Evolutionary conservation across 1,140 invertebrate genomes (phyloP).

Genomic region (Drosophila pruinosa): DNA sequence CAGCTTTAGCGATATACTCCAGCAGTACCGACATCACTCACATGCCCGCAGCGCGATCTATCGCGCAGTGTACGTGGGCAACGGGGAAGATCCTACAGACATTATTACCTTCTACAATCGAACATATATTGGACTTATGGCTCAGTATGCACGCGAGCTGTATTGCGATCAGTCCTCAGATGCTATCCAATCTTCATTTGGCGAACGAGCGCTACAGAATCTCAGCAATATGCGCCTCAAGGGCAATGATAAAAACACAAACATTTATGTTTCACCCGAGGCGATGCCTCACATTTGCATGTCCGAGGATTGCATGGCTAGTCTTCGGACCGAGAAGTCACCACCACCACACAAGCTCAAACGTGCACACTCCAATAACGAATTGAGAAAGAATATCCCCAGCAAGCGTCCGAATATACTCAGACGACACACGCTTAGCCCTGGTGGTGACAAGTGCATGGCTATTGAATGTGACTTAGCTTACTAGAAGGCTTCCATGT

Average conservation of each 20-base stretch:
- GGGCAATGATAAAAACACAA: not conserved
- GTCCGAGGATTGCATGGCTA: not conserved
- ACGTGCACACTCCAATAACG: slow-evolving; percentile 29
- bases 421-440: slow-evolving; percentile 22
- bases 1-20: slow-evolving; percentile 95
- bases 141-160: slow-evolving; percentile 19
- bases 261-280: slow-evolving; percentile 8
- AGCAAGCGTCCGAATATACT: slow-evolving; percentile 55
- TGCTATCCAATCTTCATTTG: not conserved
- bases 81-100: slow-evolving; percentile 20
- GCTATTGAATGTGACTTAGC: not conserved
- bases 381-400: slow-evolving; percentile 8
- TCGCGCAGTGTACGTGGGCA: slow-evolving; percentile 89
- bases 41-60: slow-evolving; percentile 95
- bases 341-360: slow-evolving; percentile 22
- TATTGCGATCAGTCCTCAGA: not conserved
- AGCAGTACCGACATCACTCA: slow-evolving; percentile 94
- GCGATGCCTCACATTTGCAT: slow-evolving; percentile 15
- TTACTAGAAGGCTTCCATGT: too few relatives aligned
- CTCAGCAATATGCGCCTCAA: slow-evolving; percentile 6
- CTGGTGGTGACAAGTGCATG: not conserved
- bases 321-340: slow-evolving; percentile 1
- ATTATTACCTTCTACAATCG: slow-evolving; percentile 63
- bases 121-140: slow-evolving; percentile 42
- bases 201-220: not conserved